Evolutionary conservation across 23 tunicate species (phyloP).

Genomic region (Corella eumyota): DNA sequence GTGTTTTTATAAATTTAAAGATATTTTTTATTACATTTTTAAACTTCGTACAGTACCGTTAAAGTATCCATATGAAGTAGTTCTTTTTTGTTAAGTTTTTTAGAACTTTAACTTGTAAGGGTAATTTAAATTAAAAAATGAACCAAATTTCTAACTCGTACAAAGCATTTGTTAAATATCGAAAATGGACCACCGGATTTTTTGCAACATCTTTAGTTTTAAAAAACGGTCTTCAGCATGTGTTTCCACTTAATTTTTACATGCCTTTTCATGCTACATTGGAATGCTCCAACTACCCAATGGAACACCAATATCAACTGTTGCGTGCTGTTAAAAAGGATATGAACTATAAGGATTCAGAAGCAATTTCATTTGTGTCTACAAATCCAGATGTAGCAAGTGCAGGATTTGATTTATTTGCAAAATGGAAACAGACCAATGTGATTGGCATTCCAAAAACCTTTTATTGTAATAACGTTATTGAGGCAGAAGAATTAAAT

Average conservation of each 20-base stretch:
- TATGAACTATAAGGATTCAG: background rate
- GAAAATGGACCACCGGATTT: slow-evolving; percentile 37
- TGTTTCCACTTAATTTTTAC: slow-evolving; percentile 34
- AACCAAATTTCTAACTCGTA: slow-evolving; percentile 6
- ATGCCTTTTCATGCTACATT: slow-evolving; percentile 53
- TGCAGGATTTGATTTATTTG: slow-evolving; percentile 64
- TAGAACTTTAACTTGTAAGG: too few species aligned
- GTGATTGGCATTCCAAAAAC: slow-evolving; percentile 56
- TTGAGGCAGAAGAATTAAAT: slow-evolving; percentile 48
- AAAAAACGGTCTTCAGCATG: slow-evolving; percentile 38
- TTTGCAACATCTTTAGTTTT: slow-evolving; percentile 29
- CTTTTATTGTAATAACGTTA: slow-evolving; percentile 39
- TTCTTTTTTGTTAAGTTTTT: too few species aligned
- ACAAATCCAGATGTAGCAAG: slow-evolving; percentile 11
- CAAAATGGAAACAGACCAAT: slow-evolving; percentile 14
- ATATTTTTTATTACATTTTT: too few species aligned
- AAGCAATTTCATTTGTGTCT: slow-evolving; percentile 47
- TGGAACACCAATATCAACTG: slow-evolving; percentile 23
- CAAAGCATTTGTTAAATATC: slow-evolving; percentile 17
- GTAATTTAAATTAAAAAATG: slow-evolving; percentile 14
- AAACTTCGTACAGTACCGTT: too few species aligned
- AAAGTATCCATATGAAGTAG: too few species aligned
- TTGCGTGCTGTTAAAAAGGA: slow-evolving; percentile 28
- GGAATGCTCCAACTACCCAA: slow-evolving; percentile 8
- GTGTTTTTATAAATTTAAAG: too few species aligned